Conservation (phyloP, 2,888 invertebrate genomes). For the Diaperis boleti region DNA sequence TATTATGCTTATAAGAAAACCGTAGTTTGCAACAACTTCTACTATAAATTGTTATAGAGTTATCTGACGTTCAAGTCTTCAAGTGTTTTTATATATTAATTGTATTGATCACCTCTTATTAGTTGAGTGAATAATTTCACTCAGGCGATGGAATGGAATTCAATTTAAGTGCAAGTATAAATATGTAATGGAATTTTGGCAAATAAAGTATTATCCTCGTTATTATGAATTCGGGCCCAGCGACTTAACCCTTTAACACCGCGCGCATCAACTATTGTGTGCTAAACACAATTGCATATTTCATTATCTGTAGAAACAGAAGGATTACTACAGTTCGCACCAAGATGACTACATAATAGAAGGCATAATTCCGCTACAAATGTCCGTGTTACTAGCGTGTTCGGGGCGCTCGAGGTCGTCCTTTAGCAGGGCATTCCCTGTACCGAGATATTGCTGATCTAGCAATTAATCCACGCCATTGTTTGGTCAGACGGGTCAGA, state of each 20-base stretch:
- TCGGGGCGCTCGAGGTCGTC: conserved; percentile 34
- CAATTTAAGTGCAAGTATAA: too few species aligned
- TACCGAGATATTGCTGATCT: conserved; percentile 46
- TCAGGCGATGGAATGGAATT: too few species aligned
- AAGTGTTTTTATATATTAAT: too few species aligned
- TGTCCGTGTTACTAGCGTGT: conserved; percentile 55
- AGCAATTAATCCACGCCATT: conserved; percentile 48
- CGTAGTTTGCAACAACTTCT: too few species aligned
- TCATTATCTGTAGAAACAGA: conserved; percentile 58
- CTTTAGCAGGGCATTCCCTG: conserved; percentile 43
- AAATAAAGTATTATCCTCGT: too few species aligned
- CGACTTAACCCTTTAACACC: conserved; percentile 42
- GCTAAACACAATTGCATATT: conserved; percentile 60
- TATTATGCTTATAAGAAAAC: too few species aligned
- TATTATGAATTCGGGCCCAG: conserved; percentile 27
- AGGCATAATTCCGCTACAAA: conserved; percentile 59
- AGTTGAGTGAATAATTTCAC: too few species aligned
- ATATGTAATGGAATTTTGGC: too few species aligned
- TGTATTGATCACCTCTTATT: too few species aligned
- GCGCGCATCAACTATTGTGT: conserved; percentile 55
- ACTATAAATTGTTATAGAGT: too few species aligned
- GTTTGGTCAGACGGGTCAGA: conserved; percentile 43
- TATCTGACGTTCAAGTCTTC: too few species aligned
- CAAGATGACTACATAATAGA: conserved; percentile 57
- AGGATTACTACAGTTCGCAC: conserved; percentile 58